Evolutionary conservation across 2,113 vertebrate genomes (phyloP).

Genomic region (Rostratula benghalensis): DNA sequence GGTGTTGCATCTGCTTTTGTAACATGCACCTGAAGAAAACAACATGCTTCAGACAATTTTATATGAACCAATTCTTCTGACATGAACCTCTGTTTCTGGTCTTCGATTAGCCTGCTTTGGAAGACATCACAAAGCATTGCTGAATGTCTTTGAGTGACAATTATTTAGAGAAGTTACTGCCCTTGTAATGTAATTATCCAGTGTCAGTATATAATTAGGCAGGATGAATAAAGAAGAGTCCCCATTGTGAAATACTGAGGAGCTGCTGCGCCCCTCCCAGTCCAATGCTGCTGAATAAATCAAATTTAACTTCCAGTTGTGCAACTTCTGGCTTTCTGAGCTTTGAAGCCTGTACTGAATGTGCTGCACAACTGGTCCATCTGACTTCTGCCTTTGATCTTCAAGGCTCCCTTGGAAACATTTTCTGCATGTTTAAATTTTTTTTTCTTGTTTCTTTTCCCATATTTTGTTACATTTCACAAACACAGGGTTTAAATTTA

Average conservation of each 20-base stretch:
- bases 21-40: background rate
- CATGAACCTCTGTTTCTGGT: background rate
- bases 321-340: slow-evolving; percentile 44
- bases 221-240: slow-evolving; percentile 56
- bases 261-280: slow-evolving; percentile 41
- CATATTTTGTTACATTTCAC: background rate
- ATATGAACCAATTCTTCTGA: background rate
- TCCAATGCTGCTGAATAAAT: slow-evolving; percentile 57
- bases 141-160: slow-evolving; percentile 45
- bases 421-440: background rate
- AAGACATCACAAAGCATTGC: slow-evolving; percentile 9
- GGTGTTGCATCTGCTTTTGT: slow-evolving; percentile 37
- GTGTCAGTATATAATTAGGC: slow-evolving; percentile 59
- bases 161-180: slow-evolving; percentile 53
- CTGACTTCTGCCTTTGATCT: slow-evolving; percentile 21
- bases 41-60: background rate
- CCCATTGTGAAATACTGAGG: slow-evolving; percentile 51
- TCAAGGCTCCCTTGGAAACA: background rate
- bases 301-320: slow-evolving; percentile 60
- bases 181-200: slow-evolving; percentile 39
- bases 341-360: background rate
- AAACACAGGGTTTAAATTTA: background rate
- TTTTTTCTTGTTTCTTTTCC: background rate
- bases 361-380: slow-evolving; percentile 23
- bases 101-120: background rate